Percentiles rank a stretch among this genome's conserved stretches.
Conservation (phyloP, 2,888 invertebrate species). For the Athrips mouffetella region DNA sequence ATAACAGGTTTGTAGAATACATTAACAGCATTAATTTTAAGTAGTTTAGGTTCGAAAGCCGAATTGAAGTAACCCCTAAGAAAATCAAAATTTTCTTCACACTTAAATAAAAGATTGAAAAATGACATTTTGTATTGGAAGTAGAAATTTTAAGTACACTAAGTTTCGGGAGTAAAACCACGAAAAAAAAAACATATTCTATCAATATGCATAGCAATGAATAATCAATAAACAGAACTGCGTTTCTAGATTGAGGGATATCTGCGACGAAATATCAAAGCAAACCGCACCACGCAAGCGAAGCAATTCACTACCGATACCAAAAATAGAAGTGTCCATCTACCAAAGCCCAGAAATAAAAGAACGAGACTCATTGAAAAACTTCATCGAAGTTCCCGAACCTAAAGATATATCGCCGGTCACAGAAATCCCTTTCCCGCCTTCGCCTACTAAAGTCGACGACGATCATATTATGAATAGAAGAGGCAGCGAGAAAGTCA, state of each 20-base stretch:
- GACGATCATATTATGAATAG: constrained; percentile 69
- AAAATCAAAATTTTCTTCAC: too few relatives aligned
- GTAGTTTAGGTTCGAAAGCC: too few relatives aligned
- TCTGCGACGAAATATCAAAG: constrained; percentile 88
- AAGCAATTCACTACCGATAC: constrained; percentile 95
- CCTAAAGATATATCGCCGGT: constrained; percentile 81
- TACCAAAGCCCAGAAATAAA: constrained; percentile 87
- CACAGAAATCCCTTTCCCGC: constrained; percentile 71
- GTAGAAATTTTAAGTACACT: too few relatives aligned
- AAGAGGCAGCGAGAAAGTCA: constrained; percentile 88
- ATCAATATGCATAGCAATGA: too few relatives aligned
- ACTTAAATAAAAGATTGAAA: too few relatives aligned
- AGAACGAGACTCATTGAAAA: constrained; percentile 82
- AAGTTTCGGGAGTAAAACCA: too few relatives aligned
- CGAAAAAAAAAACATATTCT: too few relatives aligned
- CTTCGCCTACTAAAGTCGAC: constrained; percentile 53
- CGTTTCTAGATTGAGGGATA: constrained; percentile 85
- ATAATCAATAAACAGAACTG: too few relatives aligned
- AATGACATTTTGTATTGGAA: too few relatives aligned
- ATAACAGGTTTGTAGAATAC: constrained; percentile 90
- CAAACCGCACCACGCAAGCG: constrained; percentile 89
- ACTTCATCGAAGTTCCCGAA: constrained; percentile 88
- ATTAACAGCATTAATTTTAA: too few relatives aligned
- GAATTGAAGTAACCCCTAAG: too few relatives aligned
- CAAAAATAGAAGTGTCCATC: constrained; percentile 93